Percentiles rank a stretch among this genome's conserved stretches.
Conservation (phyloP, 2,113 vertebrate genomes). For the Toxotes chatareus region DNA sequence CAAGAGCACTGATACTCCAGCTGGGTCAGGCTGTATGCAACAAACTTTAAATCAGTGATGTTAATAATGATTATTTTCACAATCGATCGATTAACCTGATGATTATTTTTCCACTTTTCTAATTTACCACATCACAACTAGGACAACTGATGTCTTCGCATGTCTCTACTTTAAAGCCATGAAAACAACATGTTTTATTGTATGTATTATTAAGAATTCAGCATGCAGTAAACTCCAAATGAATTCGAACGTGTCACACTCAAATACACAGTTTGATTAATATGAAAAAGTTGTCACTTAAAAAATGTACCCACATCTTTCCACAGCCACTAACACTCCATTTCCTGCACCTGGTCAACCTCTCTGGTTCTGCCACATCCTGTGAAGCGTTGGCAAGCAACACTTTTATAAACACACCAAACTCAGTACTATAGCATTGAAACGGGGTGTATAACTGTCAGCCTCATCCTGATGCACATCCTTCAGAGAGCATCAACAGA, state of each 20-base stretch:
- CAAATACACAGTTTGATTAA: not conserved
- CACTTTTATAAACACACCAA: not conserved
- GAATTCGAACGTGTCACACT: not conserved
- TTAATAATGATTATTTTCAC: not conserved
- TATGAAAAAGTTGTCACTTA: not conserved
- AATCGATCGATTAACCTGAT: too few relatives aligned
- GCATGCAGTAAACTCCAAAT: not conserved
- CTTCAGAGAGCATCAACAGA: constrained; percentile 4
- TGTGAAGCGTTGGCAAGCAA: too few relatives aligned
- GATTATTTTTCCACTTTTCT: not conserved
- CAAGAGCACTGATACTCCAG: not conserved
- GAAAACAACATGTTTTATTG: too few relatives aligned
- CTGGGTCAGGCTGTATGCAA: not conserved
- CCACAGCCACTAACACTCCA: not conserved
- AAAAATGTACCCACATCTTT: not conserved
- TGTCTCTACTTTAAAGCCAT: too few relatives aligned
- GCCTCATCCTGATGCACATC: constrained; percentile 1
- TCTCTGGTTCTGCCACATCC: not conserved
- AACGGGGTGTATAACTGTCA: not conserved
- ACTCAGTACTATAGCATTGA: not conserved
- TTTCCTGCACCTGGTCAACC: not conserved
- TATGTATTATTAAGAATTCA: not conserved
- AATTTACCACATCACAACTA: not conserved
- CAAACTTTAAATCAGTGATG: not conserved
- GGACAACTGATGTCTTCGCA: not conserved